Conservation (phyloP, 2,888 invertebrate genomes). For the Ophraella communa region DNA sequence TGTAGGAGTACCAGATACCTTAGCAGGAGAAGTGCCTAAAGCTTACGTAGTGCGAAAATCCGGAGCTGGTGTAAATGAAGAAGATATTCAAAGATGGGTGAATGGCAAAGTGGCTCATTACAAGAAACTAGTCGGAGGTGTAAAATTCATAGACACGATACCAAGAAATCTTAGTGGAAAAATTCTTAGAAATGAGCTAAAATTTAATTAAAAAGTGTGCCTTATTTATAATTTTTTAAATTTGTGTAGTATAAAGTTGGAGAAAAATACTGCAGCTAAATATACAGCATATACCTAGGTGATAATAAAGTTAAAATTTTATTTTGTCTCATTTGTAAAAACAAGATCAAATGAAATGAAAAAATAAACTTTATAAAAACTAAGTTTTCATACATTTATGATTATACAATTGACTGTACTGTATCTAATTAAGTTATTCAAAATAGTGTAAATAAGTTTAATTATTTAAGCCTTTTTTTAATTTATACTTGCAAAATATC, state of each 20-base stretch:
- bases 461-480: too few relatives aligned
- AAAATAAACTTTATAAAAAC: too few relatives aligned
- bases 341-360: too few relatives aligned
- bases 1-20: conserved; percentile 73
- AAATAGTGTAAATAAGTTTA: too few relatives aligned
- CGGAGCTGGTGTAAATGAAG: conserved; percentile 64
- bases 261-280: not conserved
- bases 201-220: too few relatives aligned
- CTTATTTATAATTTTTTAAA: not conserved
- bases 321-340: too few relatives aligned
- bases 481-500: too few relatives aligned
- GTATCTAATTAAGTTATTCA: too few relatives aligned
- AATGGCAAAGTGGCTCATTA: conserved; percentile 73
- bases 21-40: conserved; percentile 76
- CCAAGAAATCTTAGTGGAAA: conserved; percentile 81
- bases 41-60: conserved; percentile 74
- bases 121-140: conserved; percentile 75
- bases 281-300: not conserved
- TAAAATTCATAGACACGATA: conserved; percentile 71
- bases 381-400: too few relatives aligned
- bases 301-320: not conserved
- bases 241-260: too few relatives aligned
- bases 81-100: conserved; percentile 65
- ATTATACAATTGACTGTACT: too few relatives aligned
- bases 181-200: conserved; percentile 74